Evolutionary conservation across 2,797 vertebrate genomes (phyloP), one percentile per base, ranked within the genome.

Genomic region (Gobionotothen gibberifrons): DNA sequence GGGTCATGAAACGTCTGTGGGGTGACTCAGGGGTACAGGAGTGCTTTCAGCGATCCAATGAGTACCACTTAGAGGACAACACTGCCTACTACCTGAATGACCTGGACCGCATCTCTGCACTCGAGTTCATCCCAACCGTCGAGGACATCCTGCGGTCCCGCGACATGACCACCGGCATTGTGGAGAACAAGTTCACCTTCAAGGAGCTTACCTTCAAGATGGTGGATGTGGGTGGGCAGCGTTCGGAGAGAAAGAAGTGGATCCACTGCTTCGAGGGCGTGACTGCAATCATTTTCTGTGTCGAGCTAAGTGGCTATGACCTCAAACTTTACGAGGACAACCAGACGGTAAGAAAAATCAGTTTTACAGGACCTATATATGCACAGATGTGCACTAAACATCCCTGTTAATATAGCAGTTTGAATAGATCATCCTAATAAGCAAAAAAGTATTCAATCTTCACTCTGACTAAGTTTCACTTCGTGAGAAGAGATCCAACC

Each of bases 141-240:
- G 98, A 99, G 94, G 98, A 99, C 89, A 99, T 99, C 92, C 93
- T 99, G 48, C 95, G 98, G 47, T 99, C 98, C 69, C 96, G 98
- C 46, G 98, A 99, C 94, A 99, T 99, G 98, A 99, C 98, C 87
- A 99, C 98, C 0, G 98, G 98, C 88, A 99, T 99, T 44, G 98
- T 99, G 90, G 98, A 99, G 94, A 99, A 99, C 93, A 99, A 98
- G 92, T 99, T 99, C 94, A 99, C 98, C 89, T 99, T 99, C 94
- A 99, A 99, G 92, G 98, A 99, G 94, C 98, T 99, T 90, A 99
- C 98, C 79, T 99, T 99, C 95, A 99, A 99, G 95, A 99, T 99
- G 98, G 98, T 99, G 72, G 98, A 99, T 0, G 98, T 99, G 87
- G 98, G 98, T 5, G 98, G 98, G 39, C 98, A 99, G 92, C 94